Base-by-base conservation (phyloP, 37 sponge, comb jelly and placozoan genomes). In the Crambe crambe region DNA sequence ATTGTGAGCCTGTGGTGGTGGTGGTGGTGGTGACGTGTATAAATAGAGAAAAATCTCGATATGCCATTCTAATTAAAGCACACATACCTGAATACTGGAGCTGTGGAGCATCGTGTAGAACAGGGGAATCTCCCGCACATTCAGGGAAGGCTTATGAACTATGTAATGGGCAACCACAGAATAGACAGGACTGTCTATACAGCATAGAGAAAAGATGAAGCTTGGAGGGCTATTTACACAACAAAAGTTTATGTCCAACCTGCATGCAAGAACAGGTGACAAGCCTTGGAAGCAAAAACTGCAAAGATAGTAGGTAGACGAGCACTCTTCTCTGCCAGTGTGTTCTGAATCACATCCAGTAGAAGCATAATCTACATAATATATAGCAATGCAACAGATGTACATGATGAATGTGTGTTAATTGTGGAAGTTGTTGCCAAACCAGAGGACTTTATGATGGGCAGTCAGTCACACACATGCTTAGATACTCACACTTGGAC, bases 91-190 rank as follows among this genome's bases (percentile, higher is more conserved):
- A 27, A 67, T 32, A 43, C 87, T 74, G 44, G 91, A 86, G 42
- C 87, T 91, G 75, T 86, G 88, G 12, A 91, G 67, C 34, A 91
- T 34, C 26, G 69, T 68, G 38, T 54, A 58, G 9, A 38, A 72
- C 29, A 91, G 42, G 12, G 91, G 91, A 4, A 91, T 68, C 32
- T 86, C 88, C 21, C 56, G 35, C 22, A 86, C 42, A 43, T 86
- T 85, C 54, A 91, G 41, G 20, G 66, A 44, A 22, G 91, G 87
- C 70, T 79, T 81, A 69, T 82, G 72, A 0, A 83, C 91, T 34
- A 91, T 3, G 43, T 61, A 77, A 42, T 74, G 51, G 5, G 78
- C 68, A 64, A 86, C 35, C 34, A 83, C 57, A 18, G 80, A 40
- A 40, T 83, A 91, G 56, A 91, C 42, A 0, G 77, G 75, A 54